phyloP scores from a whole-genome alignment of 2,888 invertebrate genomes.

The Thysanoteuthis rhombus region DNA sequence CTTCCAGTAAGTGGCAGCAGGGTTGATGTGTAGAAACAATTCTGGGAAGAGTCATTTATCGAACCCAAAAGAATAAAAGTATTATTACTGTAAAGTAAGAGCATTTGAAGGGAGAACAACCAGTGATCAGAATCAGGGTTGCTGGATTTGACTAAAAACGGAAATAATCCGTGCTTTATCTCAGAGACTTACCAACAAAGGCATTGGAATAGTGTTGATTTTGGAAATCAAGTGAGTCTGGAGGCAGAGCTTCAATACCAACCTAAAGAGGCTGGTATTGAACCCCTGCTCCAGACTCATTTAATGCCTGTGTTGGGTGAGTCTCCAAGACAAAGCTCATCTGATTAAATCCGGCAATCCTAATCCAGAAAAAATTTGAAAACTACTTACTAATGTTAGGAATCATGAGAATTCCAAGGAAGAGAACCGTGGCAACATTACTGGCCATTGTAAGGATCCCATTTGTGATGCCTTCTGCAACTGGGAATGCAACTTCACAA shows the following conservation, averaged over 20 bases:
- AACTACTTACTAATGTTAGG: constrained; percentile 47
- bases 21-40: too few species aligned
- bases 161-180: too few species aligned
- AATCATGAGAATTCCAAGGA: constrained; percentile 49
- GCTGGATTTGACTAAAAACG: too few species aligned
- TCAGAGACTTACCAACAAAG: too few species aligned
- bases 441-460: constrained; percentile 52
- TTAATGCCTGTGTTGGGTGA: too few species aligned
- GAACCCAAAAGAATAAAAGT: neutral
- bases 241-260: too few species aligned
- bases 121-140: neutral
- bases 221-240: too few species aligned
- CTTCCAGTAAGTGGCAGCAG: neutral
- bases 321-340: too few species aligned
- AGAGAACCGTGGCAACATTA: constrained; percentile 50
- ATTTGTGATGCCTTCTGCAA: constrained; percentile 54
- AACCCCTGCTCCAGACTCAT: too few species aligned
- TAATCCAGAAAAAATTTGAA: neutral
- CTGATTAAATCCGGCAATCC: neutral
- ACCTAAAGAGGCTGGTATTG: too few species aligned
- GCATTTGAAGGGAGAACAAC: neutral
- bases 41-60: neutral
- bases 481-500: constrained; percentile 53
- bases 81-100: neutral
- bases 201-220: too few species aligned